Evolutionary conservation across 2,888 invertebrate genomes (phyloP), one percentile per base, ranked within the genome.

Genomic region (Patella pellucida): DNA sequence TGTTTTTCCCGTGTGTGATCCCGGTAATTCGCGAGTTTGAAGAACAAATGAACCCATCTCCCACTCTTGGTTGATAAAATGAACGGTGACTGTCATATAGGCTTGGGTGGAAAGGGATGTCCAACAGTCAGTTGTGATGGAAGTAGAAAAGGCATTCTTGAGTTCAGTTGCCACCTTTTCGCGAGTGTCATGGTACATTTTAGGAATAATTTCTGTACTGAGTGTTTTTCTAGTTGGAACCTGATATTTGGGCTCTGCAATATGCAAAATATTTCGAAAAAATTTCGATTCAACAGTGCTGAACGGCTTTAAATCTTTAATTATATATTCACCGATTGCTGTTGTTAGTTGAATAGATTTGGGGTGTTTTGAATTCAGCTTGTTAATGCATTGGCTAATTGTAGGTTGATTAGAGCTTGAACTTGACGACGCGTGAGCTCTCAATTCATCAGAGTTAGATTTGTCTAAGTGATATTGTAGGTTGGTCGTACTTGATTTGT

Each of bases 21-120:
- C 51, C 19, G 52, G 52, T 31, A 52, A 14, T 19, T 16, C 12
- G 15, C 15, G 68, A 7, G 74, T 74, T 7, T 16, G 52, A 23
- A 74, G 52, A 14, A 74, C 70, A n/a, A n/a, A 9, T 4, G 31
- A 54, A 7, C 14, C 23, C 4, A 74, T 27, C 5, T 54, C 16
- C 74, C 74, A 74, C 12, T 69, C 15, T 41, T 19, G 16, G 11
- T 15, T 23, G 31, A 74, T 41, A 11, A 56, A 74, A 41, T 70
- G 70, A 11, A 19, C 56, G 7, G 74, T 74, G 5, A 74, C 19
- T 16, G 74, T 74, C 70, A 70, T 74, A 31, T 74, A 70, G 15
- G 52, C 54, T n/a, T 74, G 70, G 3, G 23, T 50, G 11, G 23
- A 11, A 14, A 56, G 14, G n/a, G 73, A 73, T 16, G 73, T 73